phyloP scores from a whole-genome alignment of 1,140 invertebrate genomes.

The Aphis gossypii region DNA sequence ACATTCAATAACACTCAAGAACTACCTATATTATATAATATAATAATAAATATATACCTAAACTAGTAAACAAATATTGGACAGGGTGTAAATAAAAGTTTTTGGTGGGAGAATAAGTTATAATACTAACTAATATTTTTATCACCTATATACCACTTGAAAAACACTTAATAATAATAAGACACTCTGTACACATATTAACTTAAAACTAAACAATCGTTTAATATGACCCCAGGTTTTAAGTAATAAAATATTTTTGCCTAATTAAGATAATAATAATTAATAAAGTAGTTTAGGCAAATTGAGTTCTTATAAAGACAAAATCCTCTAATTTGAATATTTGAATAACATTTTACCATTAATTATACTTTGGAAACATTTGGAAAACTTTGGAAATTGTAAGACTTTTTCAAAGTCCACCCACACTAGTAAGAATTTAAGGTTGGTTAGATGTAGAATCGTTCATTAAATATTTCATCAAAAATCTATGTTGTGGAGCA shows the following conservation, averaged over 20 bases:
- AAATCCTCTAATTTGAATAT: neutral
- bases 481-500: too few relatives aligned
- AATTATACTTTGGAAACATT: neutral
- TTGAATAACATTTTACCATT: neutral
- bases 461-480: too few relatives aligned
- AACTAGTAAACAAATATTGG: neutral
- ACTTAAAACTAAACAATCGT: neutral
- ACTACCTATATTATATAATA: neutral
- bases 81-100: neutral
- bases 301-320: neutral
- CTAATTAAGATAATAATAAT: conserved; percentile 5
- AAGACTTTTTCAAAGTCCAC: neutral
- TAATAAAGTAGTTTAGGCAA: neutral
- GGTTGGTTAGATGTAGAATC: too few relatives aligned
- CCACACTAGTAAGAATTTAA: too few relatives aligned
- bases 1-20: neutral
- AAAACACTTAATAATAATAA: neutral
- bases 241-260: neutral
- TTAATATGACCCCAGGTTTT: neutral
- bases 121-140: neutral
- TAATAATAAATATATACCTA: neutral
- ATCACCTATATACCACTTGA: neutral
- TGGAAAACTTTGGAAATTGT: neutral
- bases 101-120: neutral
- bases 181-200: neutral